These are phyloP conservation scores for Apostichopus japonicus DNA, from an alignment of 35 echinoderm and acorn worm species.

Conservation along the genomic window DNA sequence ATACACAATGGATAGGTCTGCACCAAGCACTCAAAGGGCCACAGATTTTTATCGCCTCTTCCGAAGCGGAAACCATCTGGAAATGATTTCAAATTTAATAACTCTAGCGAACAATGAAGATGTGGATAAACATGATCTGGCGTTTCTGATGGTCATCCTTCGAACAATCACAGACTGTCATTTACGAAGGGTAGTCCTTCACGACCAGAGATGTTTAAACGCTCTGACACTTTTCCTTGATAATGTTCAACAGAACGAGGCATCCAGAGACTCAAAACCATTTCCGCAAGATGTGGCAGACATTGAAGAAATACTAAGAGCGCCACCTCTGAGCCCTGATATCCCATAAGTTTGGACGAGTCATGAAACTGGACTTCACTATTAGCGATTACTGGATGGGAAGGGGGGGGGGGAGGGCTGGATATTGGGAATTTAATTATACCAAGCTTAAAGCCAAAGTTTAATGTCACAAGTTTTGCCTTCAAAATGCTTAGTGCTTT, in stretches of 20 bases:
- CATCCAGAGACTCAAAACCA: constrained; percentile 43
- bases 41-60: constrained; percentile 83
- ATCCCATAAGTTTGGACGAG: constrained; percentile 8
- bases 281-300: constrained; percentile 66
- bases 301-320: constrained; percentile 64
- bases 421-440: too few species aligned
- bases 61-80: constrained; percentile 78
- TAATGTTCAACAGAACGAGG: constrained; percentile 65
- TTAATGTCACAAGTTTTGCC: too few species aligned
- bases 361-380: background rate
- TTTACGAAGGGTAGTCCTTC: constrained; percentile 56
- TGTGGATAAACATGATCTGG: constrained; percentile 80
- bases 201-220: constrained; percentile 47
- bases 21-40: constrained; percentile 44
- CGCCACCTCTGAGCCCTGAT: constrained; percentile 76
- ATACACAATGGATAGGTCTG: background rate
- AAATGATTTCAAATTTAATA: constrained; percentile 62
- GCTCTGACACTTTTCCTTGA: constrained; percentile 54
- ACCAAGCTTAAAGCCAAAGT: too few species aligned
- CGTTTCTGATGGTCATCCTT: constrained; percentile 78
- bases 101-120: constrained; percentile 57
- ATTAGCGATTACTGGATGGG: too few species aligned
- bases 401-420: too few species aligned
- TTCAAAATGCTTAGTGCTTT: too few species aligned
- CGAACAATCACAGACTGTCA: constrained; percentile 57